These are phyloP conservation scores for Mustela erminea DNA, from an alignment of 2,797 vertebrate genomes.

Conservation along the genomic window DNA sequence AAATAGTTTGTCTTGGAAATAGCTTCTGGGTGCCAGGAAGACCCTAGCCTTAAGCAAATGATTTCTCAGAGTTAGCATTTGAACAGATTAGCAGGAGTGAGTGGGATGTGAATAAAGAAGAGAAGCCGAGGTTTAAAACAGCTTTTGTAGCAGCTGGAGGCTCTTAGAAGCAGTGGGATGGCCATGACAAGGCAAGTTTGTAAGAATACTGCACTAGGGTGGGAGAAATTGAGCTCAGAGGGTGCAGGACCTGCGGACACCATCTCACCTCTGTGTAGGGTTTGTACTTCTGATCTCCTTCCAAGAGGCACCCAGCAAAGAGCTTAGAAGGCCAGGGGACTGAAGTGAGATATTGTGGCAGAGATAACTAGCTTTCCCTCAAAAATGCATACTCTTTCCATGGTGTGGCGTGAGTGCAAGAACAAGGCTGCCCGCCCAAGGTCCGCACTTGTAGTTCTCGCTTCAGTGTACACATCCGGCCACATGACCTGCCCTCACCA, in stretches of 20 bases:
- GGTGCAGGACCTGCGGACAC: neutral
- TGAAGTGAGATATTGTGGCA: neutral
- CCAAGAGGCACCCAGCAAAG: neutral
- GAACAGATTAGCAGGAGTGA: neutral
- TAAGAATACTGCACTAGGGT: too few relatives aligned
- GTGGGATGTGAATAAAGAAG: neutral
- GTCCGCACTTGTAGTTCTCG: rapidly evolving
- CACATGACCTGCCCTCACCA: neutral
- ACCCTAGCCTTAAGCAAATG: neutral
- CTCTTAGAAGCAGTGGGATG: too few relatives aligned
- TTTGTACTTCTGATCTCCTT: neutral
- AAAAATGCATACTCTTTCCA: neutral
- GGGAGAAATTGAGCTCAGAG: neutral
- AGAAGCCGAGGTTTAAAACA: neutral
- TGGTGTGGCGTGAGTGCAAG: neutral
- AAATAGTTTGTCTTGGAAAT: neutral
- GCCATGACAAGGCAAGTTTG: neutral
- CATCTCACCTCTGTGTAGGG: neutral
- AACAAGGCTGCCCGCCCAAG: neutral
- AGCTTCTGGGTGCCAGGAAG: neutral
- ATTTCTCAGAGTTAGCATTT: neutral
- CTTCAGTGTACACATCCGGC: neutral
- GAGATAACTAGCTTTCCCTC: neutral
- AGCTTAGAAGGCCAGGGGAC: neutral
- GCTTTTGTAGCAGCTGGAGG: neutral